These are phyloP conservation scores for Andricus curvator DNA, from an alignment of 2,888 invertebrate genomes.

Conservation along the genomic window DNA sequence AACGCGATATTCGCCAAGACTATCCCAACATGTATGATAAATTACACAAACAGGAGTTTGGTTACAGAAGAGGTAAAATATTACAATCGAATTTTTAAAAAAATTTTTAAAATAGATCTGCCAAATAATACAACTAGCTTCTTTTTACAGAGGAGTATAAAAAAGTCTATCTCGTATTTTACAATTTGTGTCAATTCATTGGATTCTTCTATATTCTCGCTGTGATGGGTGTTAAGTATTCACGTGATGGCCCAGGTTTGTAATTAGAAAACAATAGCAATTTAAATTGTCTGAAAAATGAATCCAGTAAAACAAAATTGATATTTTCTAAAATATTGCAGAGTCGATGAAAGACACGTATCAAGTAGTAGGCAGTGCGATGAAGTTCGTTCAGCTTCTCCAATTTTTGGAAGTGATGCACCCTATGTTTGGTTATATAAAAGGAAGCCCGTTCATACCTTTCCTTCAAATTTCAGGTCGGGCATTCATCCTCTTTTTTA, in stretches of 20 bases:
- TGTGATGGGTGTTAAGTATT: slow-evolving; percentile 87
- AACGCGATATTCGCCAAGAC: slow-evolving; percentile 86
- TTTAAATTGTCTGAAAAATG: slow-evolving; percentile 9
- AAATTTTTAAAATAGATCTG: background rate
- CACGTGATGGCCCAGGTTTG: slow-evolving; percentile 85
- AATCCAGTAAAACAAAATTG: background rate
- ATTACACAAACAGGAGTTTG: slow-evolving; percentile 87
- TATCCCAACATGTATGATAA: slow-evolving; percentile 88
- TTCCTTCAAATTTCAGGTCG: slow-evolving; percentile 90
- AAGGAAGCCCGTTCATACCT: slow-evolving; percentile 86
- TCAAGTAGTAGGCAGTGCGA: slow-evolving; percentile 86
- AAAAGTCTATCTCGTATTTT: slow-evolving; percentile 91
- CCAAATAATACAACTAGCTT: background rate
- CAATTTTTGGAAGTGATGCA: slow-evolving; percentile 94
- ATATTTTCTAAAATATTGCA: slow-evolving; percentile 49
- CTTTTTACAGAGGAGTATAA: slow-evolving; percentile 85
- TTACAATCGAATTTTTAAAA: slow-evolving; percentile 10
- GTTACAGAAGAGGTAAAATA: slow-evolving; percentile 85
- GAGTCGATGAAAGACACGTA: slow-evolving; percentile 86
- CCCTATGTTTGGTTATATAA: slow-evolving; percentile 92
- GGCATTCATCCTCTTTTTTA: slow-evolving; percentile 87
- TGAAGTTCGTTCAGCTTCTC: slow-evolving; percentile 90
- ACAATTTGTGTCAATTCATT: slow-evolving; percentile 94
- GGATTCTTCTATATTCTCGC: slow-evolving; percentile 89
- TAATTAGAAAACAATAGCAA: slow-evolving; percentile 36